These are phyloP conservation scores for Sitta europaea DNA, from an alignment of 2,113 vertebrate species.

Conservation along the genomic window DNA sequence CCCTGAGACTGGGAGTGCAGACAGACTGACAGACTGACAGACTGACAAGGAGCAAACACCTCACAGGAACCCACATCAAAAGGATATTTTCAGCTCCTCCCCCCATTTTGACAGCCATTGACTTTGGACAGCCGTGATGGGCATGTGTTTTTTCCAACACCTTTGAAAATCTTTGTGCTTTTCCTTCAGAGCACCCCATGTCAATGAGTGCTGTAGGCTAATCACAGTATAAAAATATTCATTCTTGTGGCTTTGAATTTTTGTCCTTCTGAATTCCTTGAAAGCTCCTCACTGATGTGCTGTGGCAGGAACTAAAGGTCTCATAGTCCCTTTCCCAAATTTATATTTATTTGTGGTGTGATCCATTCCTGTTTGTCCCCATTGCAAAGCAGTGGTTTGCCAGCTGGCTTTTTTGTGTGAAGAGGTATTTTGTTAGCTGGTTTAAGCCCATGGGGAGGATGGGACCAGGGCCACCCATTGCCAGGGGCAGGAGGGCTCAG, in stretches of 20 bases:
- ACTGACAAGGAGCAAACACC: fast-evolving
- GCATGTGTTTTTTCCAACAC: neutral
- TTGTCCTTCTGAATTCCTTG: neutral
- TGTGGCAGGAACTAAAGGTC: neutral
- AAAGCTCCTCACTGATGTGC: neutral
- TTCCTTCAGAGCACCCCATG: neutral
- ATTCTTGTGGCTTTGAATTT: neutral
- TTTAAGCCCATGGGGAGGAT: neutral
- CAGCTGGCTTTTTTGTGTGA: neutral
- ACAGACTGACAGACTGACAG: neutral
- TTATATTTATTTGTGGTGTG: neutral
- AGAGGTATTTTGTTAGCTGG: neutral
- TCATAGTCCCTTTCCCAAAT: neutral
- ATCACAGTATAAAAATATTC: neutral
- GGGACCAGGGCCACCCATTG: neutral
- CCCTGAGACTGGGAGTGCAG: neutral
- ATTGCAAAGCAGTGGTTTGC: neutral
- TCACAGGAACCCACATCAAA: neutral
- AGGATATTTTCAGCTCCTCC: neutral
- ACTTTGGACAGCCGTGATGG: neutral
- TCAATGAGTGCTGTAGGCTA: neutral
- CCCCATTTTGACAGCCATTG: neutral
- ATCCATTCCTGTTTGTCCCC: neutral
- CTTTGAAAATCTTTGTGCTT: neutral
- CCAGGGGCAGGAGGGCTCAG: neutral